Base-by-base conservation (phyloP, 2,888 invertebrate genomes). In the Lingula anatina region DNA sequence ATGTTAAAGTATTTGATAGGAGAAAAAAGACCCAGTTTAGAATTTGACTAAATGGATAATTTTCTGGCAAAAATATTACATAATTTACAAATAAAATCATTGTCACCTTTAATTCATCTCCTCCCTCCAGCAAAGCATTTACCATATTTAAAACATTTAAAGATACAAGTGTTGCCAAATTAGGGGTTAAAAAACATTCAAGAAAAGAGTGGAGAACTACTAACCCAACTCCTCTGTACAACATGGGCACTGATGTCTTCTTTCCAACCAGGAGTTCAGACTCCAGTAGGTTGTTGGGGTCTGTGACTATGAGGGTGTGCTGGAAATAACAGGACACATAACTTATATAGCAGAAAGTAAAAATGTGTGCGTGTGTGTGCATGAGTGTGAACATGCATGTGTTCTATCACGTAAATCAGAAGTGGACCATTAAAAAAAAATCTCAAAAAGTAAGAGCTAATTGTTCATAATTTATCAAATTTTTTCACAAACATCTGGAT, bases 291-390 rank as follows among this genome's bases (percentile, higher is more conserved):
- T 94, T 90, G 41, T 84, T 82, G 0, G 89, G 82, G 26, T 89
- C 85, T 0, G 92, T 89, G 9, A 94, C 87, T 59, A 99, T 86
- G 56, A 86, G 86, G 0, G 96, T 96, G 75, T 99, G 97, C 75
- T 90, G 62, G 18, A 67, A 67, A 44, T 44, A 38, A 21, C 42
- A 31, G n/a, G n/a, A n/a, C n/a, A n/a, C n/a, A n/a, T n/a, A n/a
- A n/a, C n/a, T n/a, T n/a, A n/a, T n/a, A n/a, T n/a, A n/a, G n/a
- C n/a, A n/a, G n/a, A n/a, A n/a, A n/a, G n/a, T n/a, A n/a, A n/a
- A n/a, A n/a, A n/a, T n/a, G n/a, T n/a, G n/a, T n/a, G n/a, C n/a
- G n/a, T n/a, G n/a, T n/a, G n/a, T n/a, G n/a, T n/a, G n/a, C n/a
- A n/a, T n/a, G 27, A 44, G 25, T 44, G 15, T 7, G 15, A 39